Evolutionary conservation across 1,140 invertebrate species (phyloP).

Genomic region (Nasonia giraulti): DNA sequence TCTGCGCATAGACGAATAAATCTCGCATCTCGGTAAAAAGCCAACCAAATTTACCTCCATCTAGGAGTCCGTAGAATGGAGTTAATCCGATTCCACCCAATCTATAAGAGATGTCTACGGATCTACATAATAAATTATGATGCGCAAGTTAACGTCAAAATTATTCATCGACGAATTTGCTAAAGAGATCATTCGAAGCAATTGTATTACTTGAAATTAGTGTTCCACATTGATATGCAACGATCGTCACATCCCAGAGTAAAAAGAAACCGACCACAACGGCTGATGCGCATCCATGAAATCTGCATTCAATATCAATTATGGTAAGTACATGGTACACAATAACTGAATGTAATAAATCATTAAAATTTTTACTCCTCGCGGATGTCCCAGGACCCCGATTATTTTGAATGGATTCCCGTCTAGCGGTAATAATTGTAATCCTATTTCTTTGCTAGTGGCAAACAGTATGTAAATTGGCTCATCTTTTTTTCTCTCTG

Average conservation of each 20-base stretch:
- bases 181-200: no score
- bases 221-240: slow-evolving; percentile 77
- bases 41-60: slow-evolving; percentile 77
- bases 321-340: background rate
- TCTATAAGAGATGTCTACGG: slow-evolving; percentile 73
- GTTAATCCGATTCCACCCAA: slow-evolving; percentile 75
- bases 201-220: slow-evolving; percentile 74
- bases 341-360: slow-evolving; percentile 44
- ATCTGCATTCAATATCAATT: slow-evolving; percentile 62
- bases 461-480: slow-evolving; percentile 78
- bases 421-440: slow-evolving; percentile 81
- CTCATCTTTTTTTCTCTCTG: slow-evolving; percentile 55
- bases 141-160: slow-evolving; percentile 15
- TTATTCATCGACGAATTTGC: background rate
- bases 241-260: slow-evolving; percentile 76
- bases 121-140: slow-evolving; percentile 61
- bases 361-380: slow-evolving; percentile 66
- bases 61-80: slow-evolving; percentile 77
- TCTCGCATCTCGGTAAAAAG: slow-evolving; percentile 82
- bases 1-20: slow-evolving; percentile 84
- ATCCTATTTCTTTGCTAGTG: slow-evolving; percentile 79
- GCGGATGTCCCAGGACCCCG: slow-evolving; percentile 80
- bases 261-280: slow-evolving; percentile 75
- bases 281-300: slow-evolving; percentile 62
- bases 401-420: slow-evolving; percentile 84